Evolutionary conservation across 2,797 vertebrate species (phyloP).

Genomic region (Acipenser oxyrinchus): DNA sequence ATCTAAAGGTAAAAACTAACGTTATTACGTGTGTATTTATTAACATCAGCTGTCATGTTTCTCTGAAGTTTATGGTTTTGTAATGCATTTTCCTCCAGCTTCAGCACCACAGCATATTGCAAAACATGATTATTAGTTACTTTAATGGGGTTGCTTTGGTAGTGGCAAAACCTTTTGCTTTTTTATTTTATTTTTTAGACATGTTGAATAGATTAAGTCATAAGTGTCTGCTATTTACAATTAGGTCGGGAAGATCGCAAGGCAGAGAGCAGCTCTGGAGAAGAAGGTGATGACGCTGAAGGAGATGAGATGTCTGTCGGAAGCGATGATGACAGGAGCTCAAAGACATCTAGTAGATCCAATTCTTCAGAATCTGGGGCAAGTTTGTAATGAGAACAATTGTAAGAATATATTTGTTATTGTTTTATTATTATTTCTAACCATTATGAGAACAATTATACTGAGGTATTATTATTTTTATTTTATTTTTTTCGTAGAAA

Average conservation of each 20-base stretch:
- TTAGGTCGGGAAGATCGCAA: constrained; percentile 15
- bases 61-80: background rate
- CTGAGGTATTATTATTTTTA: background rate
- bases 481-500: background rate
- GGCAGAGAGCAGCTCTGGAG: constrained; percentile 22
- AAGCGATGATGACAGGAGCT: constrained; percentile 26
- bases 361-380: constrained; percentile 30
- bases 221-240: constrained; percentile 4
- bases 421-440: background rate
- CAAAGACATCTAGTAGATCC: constrained; percentile 34
- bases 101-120: constrained; percentile 5
- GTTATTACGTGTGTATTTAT: background rate
- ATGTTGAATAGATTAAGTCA: background rate
- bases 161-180: no score
- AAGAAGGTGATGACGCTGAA: constrained; percentile 19
- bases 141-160: no score
- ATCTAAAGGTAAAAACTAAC: constrained; percentile 31
- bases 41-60: background rate
- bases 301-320: constrained; percentile 25
- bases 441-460: background rate
- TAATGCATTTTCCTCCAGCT: background rate
- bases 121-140: background rate
- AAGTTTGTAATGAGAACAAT: constrained; percentile 28
- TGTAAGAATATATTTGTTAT: background rate
- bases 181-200: background rate